phyloP scores from a whole-genome alignment of 2,797 vertebrate genomes.

The Mormyrops boulengeri region DNA sequence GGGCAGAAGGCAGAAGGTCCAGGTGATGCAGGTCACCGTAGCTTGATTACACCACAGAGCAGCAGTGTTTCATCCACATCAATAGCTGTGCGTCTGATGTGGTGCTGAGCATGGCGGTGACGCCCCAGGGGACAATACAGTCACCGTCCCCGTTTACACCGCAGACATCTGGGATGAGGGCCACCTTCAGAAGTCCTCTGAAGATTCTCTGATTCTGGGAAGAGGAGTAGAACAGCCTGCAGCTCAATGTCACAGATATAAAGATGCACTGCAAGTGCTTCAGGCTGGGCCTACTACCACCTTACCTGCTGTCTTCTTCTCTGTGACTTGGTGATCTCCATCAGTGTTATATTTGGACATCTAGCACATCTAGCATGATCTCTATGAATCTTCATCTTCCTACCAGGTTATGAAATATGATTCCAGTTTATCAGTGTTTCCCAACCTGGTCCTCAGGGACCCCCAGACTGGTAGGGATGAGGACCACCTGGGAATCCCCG shows the following conservation, averaged over 20 bases:
- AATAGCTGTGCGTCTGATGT: neutral
- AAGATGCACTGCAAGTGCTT: neutral
- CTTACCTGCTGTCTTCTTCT: neutral
- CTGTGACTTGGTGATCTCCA: neutral
- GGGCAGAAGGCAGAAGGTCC: neutral
- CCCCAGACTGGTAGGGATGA: neutral
- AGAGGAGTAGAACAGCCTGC: neutral
- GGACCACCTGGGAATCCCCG: neutral
- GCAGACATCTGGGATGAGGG: neutral
- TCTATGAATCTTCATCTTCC: neutral
- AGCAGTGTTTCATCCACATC: neutral
- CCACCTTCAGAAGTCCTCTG: neutral
- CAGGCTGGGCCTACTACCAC: neutral
- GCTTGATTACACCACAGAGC: neutral
- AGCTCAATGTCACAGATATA: neutral
- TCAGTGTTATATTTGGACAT: neutral
- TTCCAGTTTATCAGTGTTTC: neutral
- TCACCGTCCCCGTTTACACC: neutral
- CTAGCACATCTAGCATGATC: neutral
- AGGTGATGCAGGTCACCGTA: neutral
- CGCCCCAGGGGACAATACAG: neutral
- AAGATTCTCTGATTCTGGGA: neutral
- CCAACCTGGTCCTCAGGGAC: neutral
- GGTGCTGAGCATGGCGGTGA: neutral
- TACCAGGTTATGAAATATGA: neutral